A percentile compares a stretch with the other conserved stretches of the same genome.
Conservation (phyloP, 2,113 vertebrate species). For the Phrynosoma blainvillii region DNA sequence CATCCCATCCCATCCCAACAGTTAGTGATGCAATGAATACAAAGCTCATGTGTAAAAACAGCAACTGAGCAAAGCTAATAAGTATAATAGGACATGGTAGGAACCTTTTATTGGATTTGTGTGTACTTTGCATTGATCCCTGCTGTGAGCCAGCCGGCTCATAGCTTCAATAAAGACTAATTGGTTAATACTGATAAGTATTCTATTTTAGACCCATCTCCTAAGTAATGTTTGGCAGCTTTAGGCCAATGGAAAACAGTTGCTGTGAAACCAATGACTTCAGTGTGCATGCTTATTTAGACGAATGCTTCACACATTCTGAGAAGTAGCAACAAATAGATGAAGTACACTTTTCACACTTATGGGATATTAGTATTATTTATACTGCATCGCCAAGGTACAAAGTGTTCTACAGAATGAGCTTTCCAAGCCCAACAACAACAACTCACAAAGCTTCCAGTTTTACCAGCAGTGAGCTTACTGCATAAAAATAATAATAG, state of each 20-base stretch:
- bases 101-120: slow-evolving; percentile 32
- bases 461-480: not conserved
- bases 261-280: slow-evolving; percentile 8
- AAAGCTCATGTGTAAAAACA: slow-evolving; percentile 13
- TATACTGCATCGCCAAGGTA: not conserved
- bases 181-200: slow-evolving; percentile 32
- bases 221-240: slow-evolving; percentile 19
- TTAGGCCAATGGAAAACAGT: slow-evolving; percentile 5
- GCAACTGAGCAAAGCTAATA: slow-evolving; percentile 23
- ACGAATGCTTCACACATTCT: not conserved
- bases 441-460: not conserved
- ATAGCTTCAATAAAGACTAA: slow-evolving; percentile 36
- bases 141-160: slow-evolving; percentile 18
- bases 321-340: not conserved
- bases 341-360: not conserved
- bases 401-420: not conserved
- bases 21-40: not conserved
- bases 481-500: not conserved
- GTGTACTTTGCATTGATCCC: slow-evolving; percentile 38
- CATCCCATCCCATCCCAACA: not conserved
- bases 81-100: slow-evolving; percentile 33
- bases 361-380: not conserved
- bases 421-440: not conserved
- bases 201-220: slow-evolving; percentile 32
- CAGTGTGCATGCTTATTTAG: not conserved